phyloP scores from a whole-genome alignment of 2,113 vertebrate genomes.

The Perca flavescens region DNA sequence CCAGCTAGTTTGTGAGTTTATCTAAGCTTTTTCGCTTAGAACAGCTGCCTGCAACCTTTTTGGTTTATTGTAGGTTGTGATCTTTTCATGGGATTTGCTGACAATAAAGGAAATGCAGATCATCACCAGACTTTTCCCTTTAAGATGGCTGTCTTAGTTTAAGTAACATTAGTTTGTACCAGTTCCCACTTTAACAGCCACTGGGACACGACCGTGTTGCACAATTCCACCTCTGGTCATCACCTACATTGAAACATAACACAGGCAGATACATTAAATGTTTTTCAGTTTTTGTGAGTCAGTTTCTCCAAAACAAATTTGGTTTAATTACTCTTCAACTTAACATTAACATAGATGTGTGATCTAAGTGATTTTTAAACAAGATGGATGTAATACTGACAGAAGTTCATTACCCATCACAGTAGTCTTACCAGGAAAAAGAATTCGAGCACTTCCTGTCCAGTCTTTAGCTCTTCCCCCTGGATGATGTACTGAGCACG shows the following conservation, averaged over 20 bases:
- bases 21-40: too few species aligned
- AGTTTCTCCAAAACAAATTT: not conserved
- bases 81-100: not conserved
- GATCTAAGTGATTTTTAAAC: not conserved
- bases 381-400: not conserved
- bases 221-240: conserved; percentile 77
- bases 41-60: too few species aligned
- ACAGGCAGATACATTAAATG: not conserved
- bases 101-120: not conserved
- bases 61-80: not conserved
- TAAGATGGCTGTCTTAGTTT: not conserved
- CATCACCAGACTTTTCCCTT: not conserved
- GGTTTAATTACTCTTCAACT: not conserved
- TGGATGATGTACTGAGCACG: conserved; percentile 78
- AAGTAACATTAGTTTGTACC: conserved; percentile 63
- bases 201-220: conserved; percentile 62
- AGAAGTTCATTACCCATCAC: not conserved
- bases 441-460: conserved; percentile 67
- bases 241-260: conserved; percentile 66
- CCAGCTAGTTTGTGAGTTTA: too few species aligned
- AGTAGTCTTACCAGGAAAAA: conserved; percentile 76
- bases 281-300: too few species aligned
- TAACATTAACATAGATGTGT: too few species aligned
- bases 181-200: conserved; percentile 46
- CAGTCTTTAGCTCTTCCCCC: conserved; percentile 62